Base-by-base conservation (phyloP, 2,797 vertebrate genomes). In the Nyctalus aviator region DNA sequence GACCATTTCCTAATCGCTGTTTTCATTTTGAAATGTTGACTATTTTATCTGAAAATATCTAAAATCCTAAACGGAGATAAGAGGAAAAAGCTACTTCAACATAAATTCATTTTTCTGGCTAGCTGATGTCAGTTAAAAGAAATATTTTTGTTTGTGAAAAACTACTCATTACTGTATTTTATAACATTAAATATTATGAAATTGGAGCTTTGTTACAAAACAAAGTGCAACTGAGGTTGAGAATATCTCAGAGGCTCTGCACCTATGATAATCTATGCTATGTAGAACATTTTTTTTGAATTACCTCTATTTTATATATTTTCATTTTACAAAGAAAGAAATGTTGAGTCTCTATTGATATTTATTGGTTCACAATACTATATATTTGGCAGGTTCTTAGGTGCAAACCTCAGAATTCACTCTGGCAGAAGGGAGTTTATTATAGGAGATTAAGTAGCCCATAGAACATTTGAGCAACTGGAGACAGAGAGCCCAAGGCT, bases 21-120 rank as follows among this genome's bases (percentile, higher is more conserved):
- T 95, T 92, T 55, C 30, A 88, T 87, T 93, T 97, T 89, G 84
- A 93, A 96, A 76, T 77, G 48, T 77, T 77, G n/a, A 35, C 75
- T 90, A 84, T 83, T 95, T 92, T 82, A 84, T 85, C 92, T 94
- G 37, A 92, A 73, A 96, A 71, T 62, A 66, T 53, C 17, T 72
- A 88, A 62, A 87, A 69, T 89, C 84, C 14, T 62, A 68, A 84
- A 55, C 46, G 69, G 35, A 66, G 5, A 64, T 79, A 37, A 82
- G 44, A 89, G 12, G 13, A 17, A 55, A 15, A 84, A 87, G 83
- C 8, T 30, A 66, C 13, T 75, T 72, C 13, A 73, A 8, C 50
- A 59, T 66, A 69, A 93, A 57, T 84, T 73, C 12, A 14, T 77
- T 88, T 66, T 89, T n/a, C 57, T 84, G 76, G 32, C 3, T 72